phyloP scores from a whole-genome alignment of 2,888 invertebrate species.

The Phaedon cochleariae region DNA sequence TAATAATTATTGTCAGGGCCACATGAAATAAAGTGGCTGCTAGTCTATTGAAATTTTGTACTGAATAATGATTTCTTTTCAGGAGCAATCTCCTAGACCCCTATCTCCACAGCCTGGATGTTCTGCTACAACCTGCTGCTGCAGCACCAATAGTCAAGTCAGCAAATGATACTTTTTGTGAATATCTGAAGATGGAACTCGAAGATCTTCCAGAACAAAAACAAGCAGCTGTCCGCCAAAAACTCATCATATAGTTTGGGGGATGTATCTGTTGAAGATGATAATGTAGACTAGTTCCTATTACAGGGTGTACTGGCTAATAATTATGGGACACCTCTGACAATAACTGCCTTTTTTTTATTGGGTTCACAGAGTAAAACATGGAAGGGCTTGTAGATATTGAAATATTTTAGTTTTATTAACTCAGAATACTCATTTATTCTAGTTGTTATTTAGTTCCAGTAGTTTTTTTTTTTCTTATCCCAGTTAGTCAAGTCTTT shows the following conservation, averaged over 20 bases:
- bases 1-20: not conserved
- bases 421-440: too few species aligned
- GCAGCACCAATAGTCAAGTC: slow-evolving; percentile 1
- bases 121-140: not conserved
- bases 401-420: too few species aligned
- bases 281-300: not conserved
- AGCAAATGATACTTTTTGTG: slow-evolving; percentile 7
- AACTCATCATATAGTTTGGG: not conserved
- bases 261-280: not conserved
- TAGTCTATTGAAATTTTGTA: not conserved
- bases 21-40: too few species aligned
- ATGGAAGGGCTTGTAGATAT: too few species aligned
- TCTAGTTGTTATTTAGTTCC: too few species aligned
- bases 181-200: not conserved
- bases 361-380: too few species aligned
- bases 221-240: not conserved
- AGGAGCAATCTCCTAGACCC: not conserved
- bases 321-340: too few species aligned
- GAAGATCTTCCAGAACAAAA: not conserved
- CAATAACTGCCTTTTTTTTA: too few species aligned
- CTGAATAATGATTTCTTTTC: slow-evolving; percentile 3
- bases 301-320: too few species aligned
- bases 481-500: too few species aligned
- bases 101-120: not conserved
- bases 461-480: too few species aligned